These are phyloP conservation scores for Caenorhabditis sp. DNA, from an alignment of 2,888 invertebrate species.

Conservation along the genomic window DNA sequence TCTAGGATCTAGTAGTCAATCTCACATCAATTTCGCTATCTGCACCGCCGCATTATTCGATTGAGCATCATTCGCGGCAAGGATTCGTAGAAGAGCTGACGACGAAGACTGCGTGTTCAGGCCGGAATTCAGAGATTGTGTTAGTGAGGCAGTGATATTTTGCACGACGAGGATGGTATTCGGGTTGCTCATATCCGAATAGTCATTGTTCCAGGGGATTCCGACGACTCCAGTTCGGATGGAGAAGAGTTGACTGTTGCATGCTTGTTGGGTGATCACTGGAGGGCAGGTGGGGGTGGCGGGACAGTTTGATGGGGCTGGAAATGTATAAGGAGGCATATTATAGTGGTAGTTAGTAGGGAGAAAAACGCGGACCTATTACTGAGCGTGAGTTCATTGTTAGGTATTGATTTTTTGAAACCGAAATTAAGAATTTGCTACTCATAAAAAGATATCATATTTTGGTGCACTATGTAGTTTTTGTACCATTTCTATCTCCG, in stretches of 20 bases:
- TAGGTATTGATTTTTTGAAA: no score
- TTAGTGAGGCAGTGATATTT: constrained; percentile 12
- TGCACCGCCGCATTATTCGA: constrained; percentile 26
- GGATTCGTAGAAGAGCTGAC: constrained; percentile 9
- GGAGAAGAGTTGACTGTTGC: constrained; percentile 45
- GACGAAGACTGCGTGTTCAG: constrained; percentile 18
- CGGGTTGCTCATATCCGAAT: neutral
- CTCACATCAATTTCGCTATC: constrained; percentile 35
- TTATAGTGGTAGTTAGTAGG: neutral
- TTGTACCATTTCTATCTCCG: no score
- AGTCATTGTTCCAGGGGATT: constrained; percentile 31
- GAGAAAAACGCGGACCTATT: no score
- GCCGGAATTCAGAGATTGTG: constrained; percentile 24
- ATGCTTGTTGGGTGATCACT: neutral
- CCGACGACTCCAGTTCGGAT: constrained; percentile 28
- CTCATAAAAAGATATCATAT: no score
- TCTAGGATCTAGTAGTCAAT: no score
- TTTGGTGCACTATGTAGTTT: no score
- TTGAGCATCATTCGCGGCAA: constrained; percentile 20
- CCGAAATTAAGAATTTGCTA: no score
- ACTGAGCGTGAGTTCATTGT: no score
- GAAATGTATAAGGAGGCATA: neutral
- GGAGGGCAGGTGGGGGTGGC: constrained; percentile 30
- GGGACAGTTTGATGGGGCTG: neutral
- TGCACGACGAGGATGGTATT: neutral